These are phyloP conservation scores for Lepilemur ruficaudatus DNA, from an alignment of 2,797 vertebrate species.

Conservation along the genomic window DNA sequence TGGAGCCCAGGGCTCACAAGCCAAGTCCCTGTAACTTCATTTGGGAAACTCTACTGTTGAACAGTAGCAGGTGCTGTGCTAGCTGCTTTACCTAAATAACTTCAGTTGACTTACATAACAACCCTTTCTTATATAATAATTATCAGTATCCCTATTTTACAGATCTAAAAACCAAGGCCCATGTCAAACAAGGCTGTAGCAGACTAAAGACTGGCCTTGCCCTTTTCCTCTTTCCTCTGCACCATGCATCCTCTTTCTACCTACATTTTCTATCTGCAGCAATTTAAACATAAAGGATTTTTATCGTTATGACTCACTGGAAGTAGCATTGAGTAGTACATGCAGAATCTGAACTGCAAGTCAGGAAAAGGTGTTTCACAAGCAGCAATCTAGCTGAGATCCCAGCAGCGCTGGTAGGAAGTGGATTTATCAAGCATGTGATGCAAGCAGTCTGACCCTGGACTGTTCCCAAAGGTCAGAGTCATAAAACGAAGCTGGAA, in stretches of 20 bases:
- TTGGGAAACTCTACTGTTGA: background rate
- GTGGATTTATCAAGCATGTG: conserved; percentile 52
- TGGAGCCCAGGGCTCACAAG: background rate
- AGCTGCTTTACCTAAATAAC: background rate
- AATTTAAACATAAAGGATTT: background rate
- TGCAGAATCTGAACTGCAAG: conserved; percentile 47
- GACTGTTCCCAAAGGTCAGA: conserved; percentile 63
- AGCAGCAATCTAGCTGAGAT: background rate
- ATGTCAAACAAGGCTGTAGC: background rate
- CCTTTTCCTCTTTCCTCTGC: background rate
- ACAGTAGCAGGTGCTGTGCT: background rate
- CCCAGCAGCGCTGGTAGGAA: conserved; percentile 54
- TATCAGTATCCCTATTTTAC: background rate
- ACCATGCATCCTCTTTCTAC: too few relatives aligned
- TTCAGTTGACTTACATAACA: background rate
- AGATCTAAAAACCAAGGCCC: background rate
- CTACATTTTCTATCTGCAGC: background rate
- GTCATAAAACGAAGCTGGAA: conserved; percentile 51
- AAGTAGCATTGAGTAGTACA: background rate
- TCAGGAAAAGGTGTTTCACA: conserved; percentile 63
- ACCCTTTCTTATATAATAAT: background rate
- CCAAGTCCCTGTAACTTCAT: background rate
- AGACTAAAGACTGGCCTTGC: background rate
- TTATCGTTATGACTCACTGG: background rate
- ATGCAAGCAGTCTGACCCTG: conserved; percentile 70